Conservation (phyloP, 2,113 vertebrate species). For the Ceratotherium simum region DNA sequence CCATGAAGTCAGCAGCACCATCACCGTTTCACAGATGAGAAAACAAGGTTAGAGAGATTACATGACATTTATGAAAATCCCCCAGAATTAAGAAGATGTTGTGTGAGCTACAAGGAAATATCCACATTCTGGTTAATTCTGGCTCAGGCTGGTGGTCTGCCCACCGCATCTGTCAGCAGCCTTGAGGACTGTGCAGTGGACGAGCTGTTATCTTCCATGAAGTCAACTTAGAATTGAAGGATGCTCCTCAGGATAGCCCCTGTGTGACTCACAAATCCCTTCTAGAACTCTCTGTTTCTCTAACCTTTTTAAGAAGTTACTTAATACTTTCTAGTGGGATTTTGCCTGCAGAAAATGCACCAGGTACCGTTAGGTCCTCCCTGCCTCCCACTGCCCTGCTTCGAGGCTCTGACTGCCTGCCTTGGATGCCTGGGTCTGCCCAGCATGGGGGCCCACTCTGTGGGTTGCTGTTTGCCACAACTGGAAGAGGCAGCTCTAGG, state of each 20-base stretch:
- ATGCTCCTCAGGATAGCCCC: background rate
- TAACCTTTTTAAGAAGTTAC: background rate
- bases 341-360: background rate
- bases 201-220: background rate
- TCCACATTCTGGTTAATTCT: conserved; percentile 22
- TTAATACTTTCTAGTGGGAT: background rate
- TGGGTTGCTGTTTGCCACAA: background rate
- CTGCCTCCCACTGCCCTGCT: background rate
- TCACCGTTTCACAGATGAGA: conserved; percentile 28
- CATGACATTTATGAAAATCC: conserved; percentile 2
- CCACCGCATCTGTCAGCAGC: background rate
- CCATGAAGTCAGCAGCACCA: background rate
- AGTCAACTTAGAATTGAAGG: background rate
- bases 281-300: background rate
- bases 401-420: background rate
- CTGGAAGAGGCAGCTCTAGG: background rate
- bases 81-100: conserved; percentile 24
- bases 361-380: background rate
- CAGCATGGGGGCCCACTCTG: accelerated
- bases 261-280: background rate
- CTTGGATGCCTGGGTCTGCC: background rate
- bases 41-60: conserved; percentile 59
- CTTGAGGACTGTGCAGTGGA: background rate
- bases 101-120: background rate
- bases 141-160: background rate